These are phyloP conservation scores for Chionis minor DNA, from an alignment of 2,113 vertebrate species.

Conservation along the genomic window DNA sequence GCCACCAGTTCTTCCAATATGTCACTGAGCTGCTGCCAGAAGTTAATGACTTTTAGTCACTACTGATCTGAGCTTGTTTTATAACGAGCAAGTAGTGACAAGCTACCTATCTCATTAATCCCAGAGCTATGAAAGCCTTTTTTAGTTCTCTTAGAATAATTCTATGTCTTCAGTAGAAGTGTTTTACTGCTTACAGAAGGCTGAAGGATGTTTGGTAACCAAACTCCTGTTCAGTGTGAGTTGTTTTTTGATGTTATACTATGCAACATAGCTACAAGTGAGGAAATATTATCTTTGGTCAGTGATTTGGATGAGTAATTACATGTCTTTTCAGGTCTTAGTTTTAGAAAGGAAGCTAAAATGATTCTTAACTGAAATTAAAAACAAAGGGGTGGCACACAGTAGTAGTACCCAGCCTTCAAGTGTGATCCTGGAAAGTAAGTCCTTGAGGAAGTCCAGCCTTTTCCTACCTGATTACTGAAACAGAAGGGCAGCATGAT, in stretches of 20 bases:
- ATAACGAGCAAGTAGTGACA: background rate
- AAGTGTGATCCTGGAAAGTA: background rate
- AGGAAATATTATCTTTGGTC: background rate
- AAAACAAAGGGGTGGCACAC: background rate
- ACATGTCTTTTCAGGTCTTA: background rate
- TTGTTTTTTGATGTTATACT: background rate
- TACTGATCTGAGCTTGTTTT: background rate
- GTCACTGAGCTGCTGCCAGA: background rate
- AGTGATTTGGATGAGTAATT: background rate
- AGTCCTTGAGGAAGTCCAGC: background rate
- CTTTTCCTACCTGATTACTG: background rate
- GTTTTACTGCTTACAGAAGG: background rate
- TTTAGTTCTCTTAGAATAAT: background rate
- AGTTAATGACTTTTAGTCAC: conserved; percentile 1
- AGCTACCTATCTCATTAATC: background rate
- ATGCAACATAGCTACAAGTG: background rate
- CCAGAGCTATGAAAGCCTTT: background rate
- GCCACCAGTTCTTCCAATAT: background rate
- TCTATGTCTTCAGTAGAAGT: background rate
- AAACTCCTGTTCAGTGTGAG: background rate
- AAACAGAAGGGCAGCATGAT: background rate
- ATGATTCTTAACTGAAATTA: background rate
- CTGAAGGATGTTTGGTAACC: background rate
- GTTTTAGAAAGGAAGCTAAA: background rate
- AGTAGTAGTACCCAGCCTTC: background rate